phyloP scores from a whole-genome alignment of 2,113 vertebrate genomes.

The Corydoras sp. region DNA sequence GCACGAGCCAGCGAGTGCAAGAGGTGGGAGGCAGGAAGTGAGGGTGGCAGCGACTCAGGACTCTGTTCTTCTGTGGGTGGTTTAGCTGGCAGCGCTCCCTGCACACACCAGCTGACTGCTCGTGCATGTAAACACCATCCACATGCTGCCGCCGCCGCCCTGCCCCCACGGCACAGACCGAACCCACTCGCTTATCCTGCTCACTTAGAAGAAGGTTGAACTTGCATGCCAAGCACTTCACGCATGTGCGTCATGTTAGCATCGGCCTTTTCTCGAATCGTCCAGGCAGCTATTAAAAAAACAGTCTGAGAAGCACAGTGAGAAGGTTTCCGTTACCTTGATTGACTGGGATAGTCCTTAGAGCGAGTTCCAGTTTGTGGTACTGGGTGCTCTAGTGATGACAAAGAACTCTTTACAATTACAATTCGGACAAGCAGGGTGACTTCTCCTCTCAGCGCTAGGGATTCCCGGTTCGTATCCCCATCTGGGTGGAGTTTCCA shows the following conservation, averaged over 20 bases:
- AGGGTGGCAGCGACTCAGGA: background rate
- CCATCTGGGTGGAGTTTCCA: too few species aligned
- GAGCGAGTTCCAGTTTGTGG: background rate
- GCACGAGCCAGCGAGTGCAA: background rate
- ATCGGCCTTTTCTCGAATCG: constrained; percentile 10
- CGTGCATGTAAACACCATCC: constrained; percentile 34
- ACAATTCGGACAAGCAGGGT: too few species aligned
- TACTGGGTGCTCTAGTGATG: too few species aligned
- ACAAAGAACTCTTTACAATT: too few species aligned
- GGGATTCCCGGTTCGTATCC: too few species aligned
- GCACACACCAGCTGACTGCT: constrained; percentile 41
- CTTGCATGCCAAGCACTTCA: constrained; percentile 5
- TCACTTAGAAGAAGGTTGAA: background rate
- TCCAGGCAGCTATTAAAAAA: constrained; percentile 24
- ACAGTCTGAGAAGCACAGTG: constrained; percentile 1
- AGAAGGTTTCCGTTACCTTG: constrained; percentile 17
- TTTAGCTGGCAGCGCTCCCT: constrained; percentile 33
- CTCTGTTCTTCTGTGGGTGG: constrained; percentile 30
- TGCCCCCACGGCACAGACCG: constrained; percentile 7
- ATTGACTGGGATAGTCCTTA: constrained; percentile 2
- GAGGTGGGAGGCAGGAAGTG: background rate
- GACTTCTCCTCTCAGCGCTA: too few species aligned
- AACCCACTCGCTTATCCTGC: background rate
- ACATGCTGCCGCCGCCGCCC: constrained; percentile 33
- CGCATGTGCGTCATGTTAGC: background rate